Conservation (phyloP, 2,888 invertebrate genomes). For the Nomada fabriciana region DNA sequence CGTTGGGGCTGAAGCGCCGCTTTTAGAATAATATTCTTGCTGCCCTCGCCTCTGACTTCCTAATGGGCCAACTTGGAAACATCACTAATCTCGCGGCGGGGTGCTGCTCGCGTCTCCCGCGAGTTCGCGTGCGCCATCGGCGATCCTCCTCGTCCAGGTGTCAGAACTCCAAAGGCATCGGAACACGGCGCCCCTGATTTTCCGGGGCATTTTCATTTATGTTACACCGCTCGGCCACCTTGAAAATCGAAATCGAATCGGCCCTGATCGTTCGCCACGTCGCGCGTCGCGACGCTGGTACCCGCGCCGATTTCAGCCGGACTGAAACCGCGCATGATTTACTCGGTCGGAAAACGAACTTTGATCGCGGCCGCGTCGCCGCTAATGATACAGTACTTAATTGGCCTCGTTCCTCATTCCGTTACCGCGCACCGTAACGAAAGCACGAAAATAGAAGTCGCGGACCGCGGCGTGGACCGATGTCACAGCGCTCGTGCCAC, state of each 20-base stretch:
- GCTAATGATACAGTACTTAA: conserved; percentile 83
- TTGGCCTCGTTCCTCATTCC: conserved; percentile 82
- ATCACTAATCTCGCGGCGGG: conserved; percentile 64
- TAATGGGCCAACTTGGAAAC: conserved; percentile 51
- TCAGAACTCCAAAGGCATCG: too few species aligned
- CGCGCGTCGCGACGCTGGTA: neutral
- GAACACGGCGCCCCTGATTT: too few species aligned
- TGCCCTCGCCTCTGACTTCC: conserved; percentile 8
- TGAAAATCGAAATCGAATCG: conserved; percentile 4
- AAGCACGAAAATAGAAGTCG: conserved; percentile 75
- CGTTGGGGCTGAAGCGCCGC: conserved; percentile 42
- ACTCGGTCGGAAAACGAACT: conserved; percentile 77
- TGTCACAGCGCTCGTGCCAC: conserved; percentile 7
- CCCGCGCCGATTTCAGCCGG: conserved; percentile 40
- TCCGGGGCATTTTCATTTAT: too few species aligned
- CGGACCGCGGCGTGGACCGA: conserved; percentile 25
- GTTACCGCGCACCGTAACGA: conserved; percentile 68
- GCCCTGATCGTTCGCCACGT: conserved; percentile 1
- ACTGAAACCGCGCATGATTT: conserved; percentile 77
- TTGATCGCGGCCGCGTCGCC: conserved; percentile 76
- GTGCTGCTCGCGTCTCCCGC: conserved; percentile 35
- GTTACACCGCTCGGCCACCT: conserved; percentile 1
- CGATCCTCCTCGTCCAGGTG: neutral
- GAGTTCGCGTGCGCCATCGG: conserved; percentile 23
- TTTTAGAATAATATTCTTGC: conserved; percentile 49